Base-by-base conservation (phyloP, 2,888 invertebrate genomes). In the Heliconius cydno region DNA sequence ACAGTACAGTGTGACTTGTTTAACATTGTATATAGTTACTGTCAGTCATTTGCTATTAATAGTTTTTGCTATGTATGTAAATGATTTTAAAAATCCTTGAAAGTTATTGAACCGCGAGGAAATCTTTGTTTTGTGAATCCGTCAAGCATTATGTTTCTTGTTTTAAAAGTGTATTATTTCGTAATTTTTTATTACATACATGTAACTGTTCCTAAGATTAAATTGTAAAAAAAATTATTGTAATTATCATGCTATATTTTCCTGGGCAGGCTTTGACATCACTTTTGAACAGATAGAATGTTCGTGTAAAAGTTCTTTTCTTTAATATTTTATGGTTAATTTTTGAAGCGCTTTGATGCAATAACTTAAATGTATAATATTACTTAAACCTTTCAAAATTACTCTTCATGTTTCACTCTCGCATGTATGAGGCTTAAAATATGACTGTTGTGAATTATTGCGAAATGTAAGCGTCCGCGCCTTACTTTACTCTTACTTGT, bases 371-470 rank as follows among this genome's bases (percentile, higher is more conserved):
- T 46, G 41, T 68, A 34, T 25, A 28, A 25, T 76, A 66, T 67
- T 77, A 72, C 72, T 77, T 73, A 79, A 79, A 76, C 60, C 52
- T 28, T 79, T 77, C 34, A 72, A 79, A 79, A 83, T 82, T 80
- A 78, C 81, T 68, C 77, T 78, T 83, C 84, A 87, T 85, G 85
- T 81, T 84, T 83, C 83, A 86, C 87, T 87, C 87, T 86, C 83
- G 82, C 86, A 52, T 85, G 83, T 70, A 3, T 65, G 28, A 66
- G 46, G 34, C 57, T 74, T 73, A 71, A 70, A 79, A 76, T 73
- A 74, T 73, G 72, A 38, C 71, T 74, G 75, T 67, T 66, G 70
- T 70, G 65, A 65, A 28, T 78, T 78, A 74, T 80, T 80, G 80
- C 80, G 63, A 80, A 68, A 52, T 19, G 73, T 72, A 78, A 74